Evolutionary conservation across 1,140 invertebrate species (phyloP).

Genomic region (Zeugodacus cucurbitae): DNA sequence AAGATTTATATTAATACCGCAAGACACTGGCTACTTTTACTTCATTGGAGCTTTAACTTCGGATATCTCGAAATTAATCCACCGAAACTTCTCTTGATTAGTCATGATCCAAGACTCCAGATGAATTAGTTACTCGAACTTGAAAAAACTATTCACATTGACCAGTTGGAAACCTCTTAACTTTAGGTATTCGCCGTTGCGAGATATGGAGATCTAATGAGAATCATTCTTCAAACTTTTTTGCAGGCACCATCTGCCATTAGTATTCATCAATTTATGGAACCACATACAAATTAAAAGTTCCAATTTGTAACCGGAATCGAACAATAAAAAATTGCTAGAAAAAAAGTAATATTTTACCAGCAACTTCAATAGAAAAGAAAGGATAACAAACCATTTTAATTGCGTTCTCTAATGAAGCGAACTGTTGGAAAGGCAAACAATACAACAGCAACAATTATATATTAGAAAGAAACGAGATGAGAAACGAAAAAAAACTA

Average conservation of each 20-base stretch:
- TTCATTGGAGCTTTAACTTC: too few species aligned
- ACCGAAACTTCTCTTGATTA: too few species aligned
- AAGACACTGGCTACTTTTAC: too few species aligned
- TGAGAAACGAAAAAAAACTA: not conserved
- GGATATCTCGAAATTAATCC: too few species aligned
- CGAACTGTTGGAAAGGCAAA: not conserved
- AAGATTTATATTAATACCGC: too few species aligned
- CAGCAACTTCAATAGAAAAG: not conserved
- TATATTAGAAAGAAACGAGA: too few species aligned
- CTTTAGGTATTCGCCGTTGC: too few species aligned
- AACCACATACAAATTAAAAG: slow-evolving; percentile 1
- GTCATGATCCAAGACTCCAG: too few species aligned
- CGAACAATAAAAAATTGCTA: not conserved
- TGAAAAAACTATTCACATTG: too few species aligned
- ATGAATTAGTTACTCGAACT: too few species aligned
- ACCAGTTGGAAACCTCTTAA: too few species aligned
- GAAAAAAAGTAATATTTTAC: not conserved
- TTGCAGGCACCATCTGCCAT: not conserved
- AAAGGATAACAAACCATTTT: not conserved
- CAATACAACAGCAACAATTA: not conserved
- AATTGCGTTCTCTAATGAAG: slow-evolving; percentile 3
- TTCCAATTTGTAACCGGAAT: not conserved
- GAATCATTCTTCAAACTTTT: not conserved
- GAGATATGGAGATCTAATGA: too few species aligned
- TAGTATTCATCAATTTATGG: not conserved